Base-by-base conservation (phyloP, 2,888 invertebrate genomes). In the Neoascia interrupta region DNA sequence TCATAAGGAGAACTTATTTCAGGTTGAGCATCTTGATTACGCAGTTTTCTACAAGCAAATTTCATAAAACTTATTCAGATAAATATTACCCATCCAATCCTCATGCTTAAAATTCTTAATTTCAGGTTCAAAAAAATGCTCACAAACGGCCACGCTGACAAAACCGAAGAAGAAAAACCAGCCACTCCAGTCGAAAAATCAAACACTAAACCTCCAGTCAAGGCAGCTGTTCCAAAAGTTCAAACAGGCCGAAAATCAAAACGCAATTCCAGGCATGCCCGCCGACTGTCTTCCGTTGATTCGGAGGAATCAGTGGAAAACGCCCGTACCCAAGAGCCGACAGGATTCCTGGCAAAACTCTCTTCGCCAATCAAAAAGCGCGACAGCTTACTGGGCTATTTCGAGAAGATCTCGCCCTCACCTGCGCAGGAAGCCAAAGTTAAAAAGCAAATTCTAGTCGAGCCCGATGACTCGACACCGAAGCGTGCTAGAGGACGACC, bases 351-450 rank as follows among this genome's bases (percentile, higher is more conserved):
- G 1, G 85, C 89, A 1, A 91, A 91, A 81, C 84, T 92, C 13
- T 90, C 90, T 0, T 91, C 92, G 49, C 92, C 92, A 15, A 86
- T 91, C 1, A 91, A 89, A 83, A 92, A 91, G 82, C 90, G 90
- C 23, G 92, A 92, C 84, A 92, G 91, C 82, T 89, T 92, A 86
- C 85, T 92, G 15, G 90, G 90, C 70, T 92, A 92, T 84, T 92
- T 92, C 84, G 88, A 90, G 74, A 92, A 91, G 86, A 85, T 85
- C 49, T 83, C 83, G 53, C 83, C 84, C 3, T 85, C 87, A 1
- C 83, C 83, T 15, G 81, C 80, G 10, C 19, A 56, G 0, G 61
- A 49, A 15, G 4, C 28, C n/a, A 76, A 74, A 19, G 53, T 53
- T 1, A 63, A 19, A 3, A 45, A 63, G 21, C 15, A 37, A 8